Evolutionary conservation across 1,140 invertebrate species (phyloP).

Genomic region (Drosophila baimaii): DNA sequence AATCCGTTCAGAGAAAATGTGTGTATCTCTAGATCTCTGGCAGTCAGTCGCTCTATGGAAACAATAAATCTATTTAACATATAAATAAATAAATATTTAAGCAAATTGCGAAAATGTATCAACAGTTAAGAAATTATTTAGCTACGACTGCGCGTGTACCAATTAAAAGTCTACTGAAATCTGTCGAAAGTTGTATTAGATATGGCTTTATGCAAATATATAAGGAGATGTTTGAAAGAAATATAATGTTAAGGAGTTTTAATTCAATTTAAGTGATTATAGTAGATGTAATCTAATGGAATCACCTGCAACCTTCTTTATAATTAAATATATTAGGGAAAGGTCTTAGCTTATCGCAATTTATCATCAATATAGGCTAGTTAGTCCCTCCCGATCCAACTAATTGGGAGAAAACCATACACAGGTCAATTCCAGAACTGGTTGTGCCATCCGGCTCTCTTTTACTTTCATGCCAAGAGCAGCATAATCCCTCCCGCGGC

Average conservation of each 20-base stretch:
- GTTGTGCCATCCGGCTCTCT: constrained; percentile 25
- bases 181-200: constrained; percentile 26
- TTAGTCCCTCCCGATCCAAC: not conserved
- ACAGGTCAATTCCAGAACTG: constrained; percentile 20
- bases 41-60: not conserved
- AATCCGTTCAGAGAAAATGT: constrained; percentile 18
- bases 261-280: too few relatives aligned
- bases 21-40: constrained; percentile 30
- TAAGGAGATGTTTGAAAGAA: constrained; percentile 27
- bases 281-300: not conserved
- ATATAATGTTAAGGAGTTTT: not conserved
- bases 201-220: constrained; percentile 28
- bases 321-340: not conserved
- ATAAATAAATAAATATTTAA: constrained; percentile 9
- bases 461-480: constrained; percentile 43
- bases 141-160: constrained; percentile 9
- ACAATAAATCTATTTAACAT: constrained; percentile 2
- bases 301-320: too few relatives aligned
- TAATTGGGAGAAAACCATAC: constrained; percentile 15
- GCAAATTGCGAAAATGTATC: constrained; percentile 3
- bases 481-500: constrained; percentile 49
- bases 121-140: constrained; percentile 3
- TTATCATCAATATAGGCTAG: not conserved
- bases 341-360: not conserved
- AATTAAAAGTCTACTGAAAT: constrained; percentile 13